A percentile compares a stretch with the other conserved stretches of the same genome.
These are phyloP conservation scores for Augiades crinisus DNA, from an alignment of 2,888 invertebrate genomes.

Conservation along the genomic window DNA sequence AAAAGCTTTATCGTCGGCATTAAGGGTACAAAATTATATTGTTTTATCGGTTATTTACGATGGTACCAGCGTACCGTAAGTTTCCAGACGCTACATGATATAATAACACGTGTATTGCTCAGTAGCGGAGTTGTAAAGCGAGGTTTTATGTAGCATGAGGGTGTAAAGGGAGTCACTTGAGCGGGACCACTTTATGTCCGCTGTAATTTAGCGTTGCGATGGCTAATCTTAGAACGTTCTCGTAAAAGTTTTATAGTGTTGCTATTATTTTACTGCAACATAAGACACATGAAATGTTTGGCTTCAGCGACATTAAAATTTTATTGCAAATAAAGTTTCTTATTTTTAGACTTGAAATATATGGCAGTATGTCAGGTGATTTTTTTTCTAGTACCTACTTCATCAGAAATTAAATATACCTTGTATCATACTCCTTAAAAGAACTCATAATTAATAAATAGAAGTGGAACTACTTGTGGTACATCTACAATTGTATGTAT, in stretches of 20 bases:
- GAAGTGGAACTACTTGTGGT: too few relatives aligned
- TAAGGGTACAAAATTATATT: background rate
- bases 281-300: background rate
- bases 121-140: constrained; percentile 18
- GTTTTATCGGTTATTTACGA: constrained; percentile 11
- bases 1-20: constrained; percentile 33
- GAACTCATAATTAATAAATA: too few relatives aligned
- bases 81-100: constrained; percentile 13
- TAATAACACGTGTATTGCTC: constrained; percentile 22
- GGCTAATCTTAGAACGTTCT: constrained; percentile 9
- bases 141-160: constrained; percentile 22
- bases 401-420: too few relatives aligned
- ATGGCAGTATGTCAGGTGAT: too few relatives aligned
- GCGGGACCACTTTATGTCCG: constrained; percentile 11
- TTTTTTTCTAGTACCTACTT: too few relatives aligned
- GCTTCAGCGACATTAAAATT: background rate
- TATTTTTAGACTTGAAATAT: too few relatives aligned
- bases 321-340: background rate
- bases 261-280: constrained; percentile 10
- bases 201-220: constrained; percentile 17
- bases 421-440: too few relatives aligned
- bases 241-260: constrained; percentile 15
- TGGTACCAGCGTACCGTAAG: constrained; percentile 7
- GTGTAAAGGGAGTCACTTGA: constrained; percentile 23
- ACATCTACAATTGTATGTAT: too few relatives aligned